Base-by-base conservation (phyloP, 2,888 invertebrate species). In the Aphodius sticticus region DNA sequence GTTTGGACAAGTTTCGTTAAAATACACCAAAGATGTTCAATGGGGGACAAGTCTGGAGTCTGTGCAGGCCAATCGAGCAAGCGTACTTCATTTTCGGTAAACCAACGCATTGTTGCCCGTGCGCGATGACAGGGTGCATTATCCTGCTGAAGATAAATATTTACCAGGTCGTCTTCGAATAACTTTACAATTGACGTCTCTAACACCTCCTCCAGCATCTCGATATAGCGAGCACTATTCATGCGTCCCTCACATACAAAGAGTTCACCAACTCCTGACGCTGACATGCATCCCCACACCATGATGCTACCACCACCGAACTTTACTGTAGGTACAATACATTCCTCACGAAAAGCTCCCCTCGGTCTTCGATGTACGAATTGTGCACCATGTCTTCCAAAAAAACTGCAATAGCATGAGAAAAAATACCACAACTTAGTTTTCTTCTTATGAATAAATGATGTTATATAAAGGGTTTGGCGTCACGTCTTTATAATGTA, bases 1-100 rank as follows among this genome's bases (percentile, higher is more conserved):
- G n/a, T n/a, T n/a, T n/a, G n/a, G n/a, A n/a, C n/a, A n/a, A n/a
- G n/a, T n/a, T n/a, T n/a, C n/a, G n/a, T n/a, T n/a, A n/a, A n/a
- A n/a, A n/a, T n/a, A 26, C 36, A 38, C 76, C 76, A 69, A 16
- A 69, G 38, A 76, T 76, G 69, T 76, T 76, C 76, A 69, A 69
- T 76, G 5, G 16, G 76, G 76, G 16, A 69, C 14, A 69, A 35
- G 69, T 76, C 76, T 69, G 69, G 76, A 35, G 76, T 69, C 35
- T 53, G 69, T n/a, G 69, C 76, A 76, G 69, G 76, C 69, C 69
- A 76, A 37, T 74, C 7, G 36, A 74, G 15, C 38, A 74, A 74
- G 38, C 38, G 38, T 38, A 38, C 38, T 74, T 36, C 38, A 38
- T 74, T 74, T 74, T 74, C 36, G 7, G 36, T 74, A 74, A 74